phyloP scores from a whole-genome alignment of 2,888 invertebrate genomes.

The Pristionchus japonicus region DNA sequence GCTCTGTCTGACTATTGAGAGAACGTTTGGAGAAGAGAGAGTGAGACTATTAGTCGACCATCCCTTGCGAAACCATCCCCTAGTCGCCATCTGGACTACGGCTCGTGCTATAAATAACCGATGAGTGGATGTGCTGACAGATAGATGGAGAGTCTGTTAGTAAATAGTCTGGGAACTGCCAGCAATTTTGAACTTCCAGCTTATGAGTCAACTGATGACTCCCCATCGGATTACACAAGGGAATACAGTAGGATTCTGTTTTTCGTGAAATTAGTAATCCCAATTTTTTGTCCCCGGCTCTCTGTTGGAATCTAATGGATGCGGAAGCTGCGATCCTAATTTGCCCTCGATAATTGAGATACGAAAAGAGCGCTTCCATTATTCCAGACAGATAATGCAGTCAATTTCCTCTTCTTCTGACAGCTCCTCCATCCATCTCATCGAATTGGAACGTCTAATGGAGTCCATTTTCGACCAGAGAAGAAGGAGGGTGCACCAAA shows the following conservation, averaged over 20 bases:
- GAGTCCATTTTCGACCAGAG: background rate
- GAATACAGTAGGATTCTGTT: too few species aligned
- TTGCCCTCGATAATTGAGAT: background rate
- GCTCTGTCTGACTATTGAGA: too few species aligned
- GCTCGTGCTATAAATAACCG: background rate
- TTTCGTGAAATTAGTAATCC: background rate
- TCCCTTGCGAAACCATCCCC: background rate
- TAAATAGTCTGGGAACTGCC: conserved; percentile 3
- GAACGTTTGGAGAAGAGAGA: too few species aligned
- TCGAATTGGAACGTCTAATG: conserved; percentile 28
- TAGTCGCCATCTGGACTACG: conserved; percentile 3
- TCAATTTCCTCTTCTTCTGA: background rate
- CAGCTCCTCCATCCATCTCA: background rate
- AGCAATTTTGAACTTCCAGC: background rate
- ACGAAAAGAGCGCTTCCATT: background rate
- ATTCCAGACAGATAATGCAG: background rate
- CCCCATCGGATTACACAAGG: background rate
- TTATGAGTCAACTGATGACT: background rate
- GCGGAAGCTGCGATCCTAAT: background rate
- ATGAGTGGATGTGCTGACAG: conserved; percentile 32
- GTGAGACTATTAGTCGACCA: too few species aligned
- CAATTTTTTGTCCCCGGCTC: background rate
- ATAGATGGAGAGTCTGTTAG: background rate
- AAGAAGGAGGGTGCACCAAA: conserved; percentile 18
- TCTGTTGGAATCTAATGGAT: background rate